Conservation (phyloP, 2,113 vertebrate species). For the Mohoua ochrocephala region DNA sequence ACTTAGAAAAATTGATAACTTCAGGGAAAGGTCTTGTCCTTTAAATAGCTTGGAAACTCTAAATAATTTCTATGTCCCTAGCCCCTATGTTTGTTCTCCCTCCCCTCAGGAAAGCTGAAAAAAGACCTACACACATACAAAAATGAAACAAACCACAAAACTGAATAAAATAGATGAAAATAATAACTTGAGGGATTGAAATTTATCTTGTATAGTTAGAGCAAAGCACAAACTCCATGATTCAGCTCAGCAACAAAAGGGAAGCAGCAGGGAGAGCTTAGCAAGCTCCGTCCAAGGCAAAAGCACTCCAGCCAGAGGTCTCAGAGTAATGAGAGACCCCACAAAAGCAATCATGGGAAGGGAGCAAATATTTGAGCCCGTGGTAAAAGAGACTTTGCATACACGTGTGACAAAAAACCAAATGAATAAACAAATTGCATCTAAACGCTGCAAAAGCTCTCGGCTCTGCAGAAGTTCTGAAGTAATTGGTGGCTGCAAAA, state of each 20-base stretch:
- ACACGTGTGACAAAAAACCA: background rate
- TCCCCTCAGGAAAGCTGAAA: background rate
- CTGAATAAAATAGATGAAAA: background rate
- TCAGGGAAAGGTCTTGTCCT: background rate
- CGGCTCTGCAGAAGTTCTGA: background rate
- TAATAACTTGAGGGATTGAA: background rate
- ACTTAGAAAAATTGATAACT: background rate
- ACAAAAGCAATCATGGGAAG: slow-evolving; percentile 7
- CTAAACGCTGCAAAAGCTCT: background rate
- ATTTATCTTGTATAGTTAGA: background rate
- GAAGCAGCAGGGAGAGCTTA: background rate
- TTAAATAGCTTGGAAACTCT: background rate
- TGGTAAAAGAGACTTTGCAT: slow-evolving; percentile 13
- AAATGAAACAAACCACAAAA: background rate
- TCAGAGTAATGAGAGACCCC: background rate
- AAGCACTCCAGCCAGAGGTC: slow-evolving; percentile 8
- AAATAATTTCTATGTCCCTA: background rate
- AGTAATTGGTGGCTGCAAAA: background rate
- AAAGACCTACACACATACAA: background rate
- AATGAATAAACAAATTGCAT: slow-evolving; percentile 15
- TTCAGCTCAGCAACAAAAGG: background rate
- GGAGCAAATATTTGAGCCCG: slow-evolving; percentile 20
- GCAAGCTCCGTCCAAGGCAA: background rate
- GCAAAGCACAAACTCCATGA: background rate
- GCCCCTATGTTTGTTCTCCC: background rate